Conservation (phyloP, 2,797 vertebrate species). For the Chanos chanos region DNA sequence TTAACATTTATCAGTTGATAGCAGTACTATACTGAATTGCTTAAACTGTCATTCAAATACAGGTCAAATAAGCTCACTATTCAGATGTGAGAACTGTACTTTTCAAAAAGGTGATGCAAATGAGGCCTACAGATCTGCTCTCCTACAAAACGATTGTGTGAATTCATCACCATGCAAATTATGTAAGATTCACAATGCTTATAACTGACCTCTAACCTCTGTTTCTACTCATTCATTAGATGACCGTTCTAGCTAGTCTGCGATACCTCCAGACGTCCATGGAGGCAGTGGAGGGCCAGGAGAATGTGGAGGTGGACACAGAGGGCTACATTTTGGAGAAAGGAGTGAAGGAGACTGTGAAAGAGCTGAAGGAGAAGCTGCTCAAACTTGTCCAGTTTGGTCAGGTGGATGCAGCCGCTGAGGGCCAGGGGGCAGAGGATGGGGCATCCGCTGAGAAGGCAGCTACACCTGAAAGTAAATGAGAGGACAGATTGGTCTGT, state of each 20-base stretch:
- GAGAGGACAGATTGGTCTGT: slow-evolving; percentile 14
- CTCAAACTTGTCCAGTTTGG: slow-evolving; percentile 56
- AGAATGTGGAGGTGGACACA: slow-evolving; percentile 71
- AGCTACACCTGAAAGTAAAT: slow-evolving; percentile 56
- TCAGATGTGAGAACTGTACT: too few species aligned
- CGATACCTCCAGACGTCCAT: slow-evolving; percentile 82
- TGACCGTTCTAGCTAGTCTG: slow-evolving; percentile 72
- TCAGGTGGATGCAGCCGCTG: slow-evolving; percentile 49
- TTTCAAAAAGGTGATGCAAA: too few species aligned
- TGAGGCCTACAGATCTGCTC: too few species aligned
- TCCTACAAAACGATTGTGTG: too few species aligned
- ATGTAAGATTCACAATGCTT: not conserved
- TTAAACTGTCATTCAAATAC: too few species aligned
- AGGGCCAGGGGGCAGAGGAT: slow-evolving; percentile 35
- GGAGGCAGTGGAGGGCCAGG: slow-evolving; percentile 72
- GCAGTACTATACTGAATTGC: too few species aligned
- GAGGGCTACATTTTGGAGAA: slow-evolving; percentile 81
- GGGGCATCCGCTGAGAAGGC: slow-evolving; percentile 49
- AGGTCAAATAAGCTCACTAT: too few species aligned
- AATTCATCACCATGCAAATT: not conserved
- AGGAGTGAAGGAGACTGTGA: slow-evolving; percentile 72
- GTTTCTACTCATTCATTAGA: slow-evolving; percentile 50
- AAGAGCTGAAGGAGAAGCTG: slow-evolving; percentile 51
- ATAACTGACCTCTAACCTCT: not conserved
- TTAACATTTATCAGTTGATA: too few species aligned